Evolutionary conservation across 2,888 invertebrate species (phyloP).

Genomic region (Elaeidobius kamerunicus): DNA sequence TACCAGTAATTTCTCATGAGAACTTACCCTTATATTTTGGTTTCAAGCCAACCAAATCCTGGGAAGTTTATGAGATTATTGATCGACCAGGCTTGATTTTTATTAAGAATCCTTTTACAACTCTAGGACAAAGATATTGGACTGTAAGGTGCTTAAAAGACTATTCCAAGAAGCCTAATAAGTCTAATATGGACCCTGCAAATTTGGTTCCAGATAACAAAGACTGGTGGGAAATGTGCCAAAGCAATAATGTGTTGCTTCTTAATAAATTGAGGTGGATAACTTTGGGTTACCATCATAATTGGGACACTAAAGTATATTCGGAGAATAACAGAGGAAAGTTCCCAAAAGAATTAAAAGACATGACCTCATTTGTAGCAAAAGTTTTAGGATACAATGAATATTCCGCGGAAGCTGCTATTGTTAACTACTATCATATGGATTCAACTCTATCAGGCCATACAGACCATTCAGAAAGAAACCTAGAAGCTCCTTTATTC

Average conservation of each 20-base stretch:
- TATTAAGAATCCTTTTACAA: constrained; percentile 80
- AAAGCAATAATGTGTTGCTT: constrained; percentile 43
- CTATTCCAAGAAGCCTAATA: constrained; percentile 72
- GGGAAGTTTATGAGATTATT: constrained; percentile 63
- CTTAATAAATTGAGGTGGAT: constrained; percentile 78
- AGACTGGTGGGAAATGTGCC: constrained; percentile 66
- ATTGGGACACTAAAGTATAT: constrained; percentile 95
- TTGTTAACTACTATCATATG: constrained; percentile 93
- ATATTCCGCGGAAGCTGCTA: constrained; percentile 86
- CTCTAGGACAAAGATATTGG: constrained; percentile 79
- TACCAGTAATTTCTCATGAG: constrained; percentile 29
- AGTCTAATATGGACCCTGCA: constrained; percentile 63
- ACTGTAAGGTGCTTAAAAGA: constrained; percentile 71
- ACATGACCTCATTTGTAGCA: constrained; percentile 64
- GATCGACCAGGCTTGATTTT: constrained; percentile 68
- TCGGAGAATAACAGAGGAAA: constrained; percentile 61
- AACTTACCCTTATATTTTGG: constrained; percentile 46
- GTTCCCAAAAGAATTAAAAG: constrained; percentile 72
- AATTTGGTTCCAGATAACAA: constrained; percentile 46
- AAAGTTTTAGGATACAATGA: constrained; percentile 55
- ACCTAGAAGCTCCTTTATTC: constrained; percentile 82
- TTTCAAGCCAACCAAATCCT: constrained; percentile 52
- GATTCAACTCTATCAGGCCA: constrained; percentile 92
- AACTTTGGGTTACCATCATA: constrained; percentile 95
- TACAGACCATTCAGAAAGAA: constrained; percentile 89